Evolutionary conservation across 2,888 invertebrate genomes (phyloP).

Genomic region (Nineta flava): DNA sequence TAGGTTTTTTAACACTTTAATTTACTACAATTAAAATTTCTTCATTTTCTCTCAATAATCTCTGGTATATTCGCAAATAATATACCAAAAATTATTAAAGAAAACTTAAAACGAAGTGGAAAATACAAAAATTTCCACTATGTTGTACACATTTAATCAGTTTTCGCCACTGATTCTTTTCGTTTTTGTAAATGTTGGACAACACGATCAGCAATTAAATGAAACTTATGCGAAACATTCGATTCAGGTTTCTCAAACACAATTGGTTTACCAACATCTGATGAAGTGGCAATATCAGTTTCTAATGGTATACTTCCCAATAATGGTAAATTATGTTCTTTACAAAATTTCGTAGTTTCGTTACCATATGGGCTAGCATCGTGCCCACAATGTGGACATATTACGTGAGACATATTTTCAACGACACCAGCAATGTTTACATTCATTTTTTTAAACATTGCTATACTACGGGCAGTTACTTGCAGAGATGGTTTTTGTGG

Average conservation of each 20-base stretch:
- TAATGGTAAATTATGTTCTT: conserved; percentile 46
- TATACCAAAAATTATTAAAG: too few relatives aligned
- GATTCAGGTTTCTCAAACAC: conserved; percentile 45
- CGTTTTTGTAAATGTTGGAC: background rate
- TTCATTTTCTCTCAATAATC: too few relatives aligned
- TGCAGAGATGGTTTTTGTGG: conserved; percentile 79
- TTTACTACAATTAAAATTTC: too few relatives aligned
- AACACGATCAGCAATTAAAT: conserved; percentile 6
- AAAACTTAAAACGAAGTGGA: too few relatives aligned
- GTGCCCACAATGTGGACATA: conserved; percentile 63
- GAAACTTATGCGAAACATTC: conserved; percentile 9
- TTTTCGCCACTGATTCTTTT: too few relatives aligned
- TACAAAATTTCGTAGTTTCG: conserved; percentile 41
- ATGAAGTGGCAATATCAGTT: conserved; percentile 46
- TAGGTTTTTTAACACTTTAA: too few relatives aligned
- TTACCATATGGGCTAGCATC: conserved; percentile 57
- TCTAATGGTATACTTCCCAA: conserved; percentile 60
- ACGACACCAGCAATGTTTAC: conserved; percentile 77
- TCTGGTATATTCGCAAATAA: too few relatives aligned
- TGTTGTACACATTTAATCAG: too few relatives aligned
- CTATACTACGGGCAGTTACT: conserved; percentile 70
- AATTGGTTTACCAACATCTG: conserved; percentile 61
- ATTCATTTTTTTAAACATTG: conserved; percentile 73
- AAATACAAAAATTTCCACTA: too few relatives aligned
- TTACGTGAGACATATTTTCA: conserved; percentile 75